These are phyloP conservation scores for Yponomeuta cagnagella DNA, from an alignment of 2,888 invertebrate genomes.

Conservation along the genomic window DNA sequence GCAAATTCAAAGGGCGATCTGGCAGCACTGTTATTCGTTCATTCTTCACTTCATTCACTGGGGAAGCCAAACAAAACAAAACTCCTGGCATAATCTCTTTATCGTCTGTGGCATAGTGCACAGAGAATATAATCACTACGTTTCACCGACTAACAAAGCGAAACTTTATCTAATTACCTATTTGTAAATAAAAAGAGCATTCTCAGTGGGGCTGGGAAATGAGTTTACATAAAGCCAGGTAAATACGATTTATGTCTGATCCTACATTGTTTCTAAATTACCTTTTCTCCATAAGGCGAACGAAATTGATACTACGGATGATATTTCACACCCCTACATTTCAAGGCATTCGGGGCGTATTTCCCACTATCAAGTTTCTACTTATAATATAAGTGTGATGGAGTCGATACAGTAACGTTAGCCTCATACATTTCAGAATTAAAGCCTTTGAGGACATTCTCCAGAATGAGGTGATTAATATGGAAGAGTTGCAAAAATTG, in stretches of 20 bases:
- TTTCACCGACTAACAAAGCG: neutral
- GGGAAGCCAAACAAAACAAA: too few relatives aligned
- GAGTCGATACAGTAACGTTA: neutral
- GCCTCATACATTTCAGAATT: conserved; percentile 6
- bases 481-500: conserved; percentile 79
- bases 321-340: neutral
- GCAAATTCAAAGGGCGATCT: too few relatives aligned
- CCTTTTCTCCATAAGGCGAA: neutral
- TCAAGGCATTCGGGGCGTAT: neutral
- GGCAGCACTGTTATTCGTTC: too few relatives aligned
- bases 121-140: too few relatives aligned
- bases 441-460: conserved; percentile 86
- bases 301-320: neutral
- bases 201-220: conserved; percentile 27
- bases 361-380: neutral
- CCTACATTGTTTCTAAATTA: neutral
- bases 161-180: neutral
- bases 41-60: too few relatives aligned
- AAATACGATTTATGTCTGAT: conserved; percentile 18
- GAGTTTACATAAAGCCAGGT: conserved; percentile 65
- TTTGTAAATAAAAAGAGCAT: neutral
- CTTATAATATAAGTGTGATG: neutral
- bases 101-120: too few relatives aligned
- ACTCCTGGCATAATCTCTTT: too few relatives aligned
- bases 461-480: conserved; percentile 81